These are phyloP conservation scores for Engystomops pustulosus DNA, from an alignment of 2,113 vertebrate genomes.

Conservation along the genomic window DNA sequence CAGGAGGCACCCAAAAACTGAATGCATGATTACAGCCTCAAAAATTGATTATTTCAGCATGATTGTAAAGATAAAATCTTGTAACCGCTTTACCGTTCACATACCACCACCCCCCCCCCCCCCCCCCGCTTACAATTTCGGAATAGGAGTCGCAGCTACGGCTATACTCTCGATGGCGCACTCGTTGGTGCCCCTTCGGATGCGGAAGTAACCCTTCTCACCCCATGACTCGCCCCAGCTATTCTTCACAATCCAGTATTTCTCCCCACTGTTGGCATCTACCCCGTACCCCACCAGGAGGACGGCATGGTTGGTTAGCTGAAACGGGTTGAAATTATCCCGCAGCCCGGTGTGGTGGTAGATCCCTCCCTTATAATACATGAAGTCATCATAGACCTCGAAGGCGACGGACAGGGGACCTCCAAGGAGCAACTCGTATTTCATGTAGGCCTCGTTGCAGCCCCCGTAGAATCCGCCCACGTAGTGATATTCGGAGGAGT, in stretches of 20 bases:
- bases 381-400: conserved; percentile 91
- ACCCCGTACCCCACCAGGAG: conserved; percentile 90
- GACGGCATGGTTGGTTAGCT: conserved; percentile 94
- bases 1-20: too few relatives aligned
- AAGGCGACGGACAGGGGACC: conserved; percentile 89
- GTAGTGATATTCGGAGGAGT: conserved; percentile 85
- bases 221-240: conserved; percentile 91
- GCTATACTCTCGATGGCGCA: conserved; percentile 95
- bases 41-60: too few relatives aligned
- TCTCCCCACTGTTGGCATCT: conserved; percentile 77
- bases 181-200: conserved; percentile 88
- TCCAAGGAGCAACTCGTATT: conserved; percentile 82
- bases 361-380: conserved; percentile 83
- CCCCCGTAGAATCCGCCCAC: conserved; percentile 95
- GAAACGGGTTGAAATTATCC: conserved; percentile 88
- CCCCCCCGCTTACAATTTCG: conserved; percentile 80
- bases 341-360: conserved; percentile 90
- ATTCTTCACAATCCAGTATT: conserved; percentile 97
- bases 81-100: too few relatives aligned
- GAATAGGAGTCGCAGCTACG: conserved; percentile 81
- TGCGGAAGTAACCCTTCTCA: conserved; percentile 91
- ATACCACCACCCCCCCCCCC: too few relatives aligned
- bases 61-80: not conserved
- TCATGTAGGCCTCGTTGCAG: conserved; percentile 92
- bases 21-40: too few relatives aligned